A percentile compares a stretch with the other conserved stretches of the same genome.
phyloP scores from a whole-genome alignment of 2,888 invertebrate species.

The Ectropis crepuscularia region DNA sequence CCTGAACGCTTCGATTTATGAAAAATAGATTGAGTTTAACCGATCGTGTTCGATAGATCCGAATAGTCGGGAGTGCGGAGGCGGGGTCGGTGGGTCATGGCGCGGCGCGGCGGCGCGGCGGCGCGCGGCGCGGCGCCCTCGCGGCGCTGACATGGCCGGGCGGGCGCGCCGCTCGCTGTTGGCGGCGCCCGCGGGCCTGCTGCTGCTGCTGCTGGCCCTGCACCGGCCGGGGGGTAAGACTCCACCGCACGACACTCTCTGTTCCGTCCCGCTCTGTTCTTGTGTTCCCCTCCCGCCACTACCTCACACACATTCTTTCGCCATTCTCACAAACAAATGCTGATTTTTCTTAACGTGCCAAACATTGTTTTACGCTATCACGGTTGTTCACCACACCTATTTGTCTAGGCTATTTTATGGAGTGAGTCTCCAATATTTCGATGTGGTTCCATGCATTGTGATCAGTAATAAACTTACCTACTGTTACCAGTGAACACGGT shows the following conservation, averaged over 20 bases:
- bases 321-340: no score
- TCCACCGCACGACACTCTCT: not conserved
- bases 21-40: constrained; percentile 72
- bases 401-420: no score
- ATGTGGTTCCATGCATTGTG: no score
- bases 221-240: constrained; percentile 79
- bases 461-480: no score
- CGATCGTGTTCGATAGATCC: constrained; percentile 74
- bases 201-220: constrained; percentile 82
- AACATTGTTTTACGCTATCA: no score
- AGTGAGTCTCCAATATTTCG: no score
- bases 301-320: no score
- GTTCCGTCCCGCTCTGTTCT: not conserved
- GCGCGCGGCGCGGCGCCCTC: constrained; percentile 74
- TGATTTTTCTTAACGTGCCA: no score
- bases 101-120: constrained; percentile 76
- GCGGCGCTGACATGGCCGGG: constrained; percentile 82
- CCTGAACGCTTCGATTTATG: constrained; percentile 75
- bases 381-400: no score
- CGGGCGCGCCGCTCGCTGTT: constrained; percentile 82
- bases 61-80: constrained; percentile 73
- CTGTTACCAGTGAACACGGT: no score
- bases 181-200: constrained; percentile 83
- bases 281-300: constrained; percentile 1
- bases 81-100: constrained; percentile 66